These are phyloP conservation scores for Amphipyra tragopoginis DNA, from an alignment of 2,888 invertebrate genomes.

Conservation along the genomic window DNA sequence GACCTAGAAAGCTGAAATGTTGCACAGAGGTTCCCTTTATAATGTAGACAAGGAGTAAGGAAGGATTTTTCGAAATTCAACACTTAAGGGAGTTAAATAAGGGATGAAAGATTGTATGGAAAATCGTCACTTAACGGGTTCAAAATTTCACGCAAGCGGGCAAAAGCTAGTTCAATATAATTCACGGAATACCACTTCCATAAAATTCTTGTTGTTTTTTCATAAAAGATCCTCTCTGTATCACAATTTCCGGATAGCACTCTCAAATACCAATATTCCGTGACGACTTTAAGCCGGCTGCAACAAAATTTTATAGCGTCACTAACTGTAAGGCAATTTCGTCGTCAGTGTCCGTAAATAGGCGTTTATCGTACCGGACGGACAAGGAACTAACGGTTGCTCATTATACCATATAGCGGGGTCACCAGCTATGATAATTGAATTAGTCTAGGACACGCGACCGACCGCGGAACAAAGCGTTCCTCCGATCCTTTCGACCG, in stretches of 20 bases:
- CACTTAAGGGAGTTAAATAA: no score
- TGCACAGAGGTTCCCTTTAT: no score
- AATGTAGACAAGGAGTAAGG: no score
- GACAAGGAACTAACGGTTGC: slow-evolving; percentile 49
- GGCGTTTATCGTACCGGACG: slow-evolving; percentile 37
- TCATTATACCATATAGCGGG: slow-evolving; percentile 48
- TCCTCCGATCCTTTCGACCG: slow-evolving; percentile 72
- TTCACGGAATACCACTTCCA: no score
- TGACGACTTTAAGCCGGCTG: slow-evolving; percentile 6
- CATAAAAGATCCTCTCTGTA: no score
- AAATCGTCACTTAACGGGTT: no score
- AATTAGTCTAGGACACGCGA: slow-evolving; percentile 80
- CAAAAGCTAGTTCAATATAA: no score
- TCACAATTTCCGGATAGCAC: not conserved
- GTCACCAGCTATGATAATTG: slow-evolving; percentile 75
- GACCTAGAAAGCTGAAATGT: no score
- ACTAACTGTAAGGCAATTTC: slow-evolving; percentile 22
- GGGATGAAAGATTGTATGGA: no score
- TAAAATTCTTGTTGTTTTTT: no score
- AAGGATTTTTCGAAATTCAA: no score
- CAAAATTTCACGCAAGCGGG: no score
- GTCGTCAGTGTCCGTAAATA: slow-evolving; percentile 36
- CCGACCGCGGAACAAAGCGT: slow-evolving; percentile 75
- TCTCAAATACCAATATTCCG: slow-evolving; percentile 10
- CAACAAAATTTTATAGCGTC: slow-evolving; percentile 37